These are phyloP conservation scores for Hemichromis elongatus DNA, from an alignment of 2,113 vertebrate species.

Conservation along the genomic window DNA sequence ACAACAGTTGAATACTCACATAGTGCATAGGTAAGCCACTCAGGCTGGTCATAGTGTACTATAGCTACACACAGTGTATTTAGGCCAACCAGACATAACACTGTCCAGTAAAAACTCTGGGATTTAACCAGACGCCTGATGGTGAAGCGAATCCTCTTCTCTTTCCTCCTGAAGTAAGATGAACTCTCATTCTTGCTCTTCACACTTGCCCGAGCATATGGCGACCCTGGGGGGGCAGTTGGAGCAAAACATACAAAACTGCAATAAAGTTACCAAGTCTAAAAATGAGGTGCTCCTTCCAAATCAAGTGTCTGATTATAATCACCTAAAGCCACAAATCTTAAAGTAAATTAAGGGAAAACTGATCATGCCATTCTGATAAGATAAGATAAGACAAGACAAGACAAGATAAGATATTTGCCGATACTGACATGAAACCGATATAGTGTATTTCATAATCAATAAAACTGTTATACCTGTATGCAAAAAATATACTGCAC, in stretches of 20 bases:
- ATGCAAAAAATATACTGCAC: too few species aligned
- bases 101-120: conserved; percentile 95
- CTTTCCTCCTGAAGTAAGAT: conserved; percentile 89
- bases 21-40: conserved; percentile 86
- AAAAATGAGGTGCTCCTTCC: background rate
- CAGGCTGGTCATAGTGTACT: conserved; percentile 93
- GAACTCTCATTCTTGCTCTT: conserved; percentile 92
- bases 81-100: conserved; percentile 90
- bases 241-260: conserved; percentile 3
- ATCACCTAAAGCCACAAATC: background rate
- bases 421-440: too few species aligned
- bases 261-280: conserved; percentile 35
- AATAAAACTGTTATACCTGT: too few species aligned
- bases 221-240: conserved; percentile 81
- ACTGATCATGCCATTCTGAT: background rate
- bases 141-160: conserved; percentile 93
- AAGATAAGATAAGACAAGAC: too few species aligned
- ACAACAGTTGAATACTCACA: conserved; percentile 74
- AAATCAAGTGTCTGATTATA: background rate
- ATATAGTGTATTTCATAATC: too few species aligned
- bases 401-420: too few species aligned
- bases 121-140: conserved; percentile 94
- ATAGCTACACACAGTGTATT: conserved; percentile 94
- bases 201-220: conserved; percentile 86
- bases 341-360: background rate